Evolutionary conservation across 2,113 vertebrate genomes (phyloP).

Genomic region (Jaculus jaculus): DNA sequence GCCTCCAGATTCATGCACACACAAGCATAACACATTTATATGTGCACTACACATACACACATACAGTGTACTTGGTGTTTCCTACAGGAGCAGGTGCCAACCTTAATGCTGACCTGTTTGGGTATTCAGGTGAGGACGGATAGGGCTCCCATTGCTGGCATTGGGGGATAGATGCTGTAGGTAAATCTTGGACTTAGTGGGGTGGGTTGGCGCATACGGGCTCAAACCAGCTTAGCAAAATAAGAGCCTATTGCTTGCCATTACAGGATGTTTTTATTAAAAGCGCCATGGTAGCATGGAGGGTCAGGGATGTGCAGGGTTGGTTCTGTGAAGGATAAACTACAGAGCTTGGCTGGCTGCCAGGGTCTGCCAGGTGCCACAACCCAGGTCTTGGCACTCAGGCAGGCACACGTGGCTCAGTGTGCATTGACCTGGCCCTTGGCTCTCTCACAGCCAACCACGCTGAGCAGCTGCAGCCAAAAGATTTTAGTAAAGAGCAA

Average conservation of each 20-base stretch:
- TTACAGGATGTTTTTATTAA: conserved; percentile 73
- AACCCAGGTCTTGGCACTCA: background rate
- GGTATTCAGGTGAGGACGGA: background rate
- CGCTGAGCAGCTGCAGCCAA: conserved; percentile 77
- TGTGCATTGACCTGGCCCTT: conserved; percentile 50
- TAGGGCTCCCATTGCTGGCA: background rate
- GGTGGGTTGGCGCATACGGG: background rate
- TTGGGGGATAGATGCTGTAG: background rate
- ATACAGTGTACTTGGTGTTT: background rate
- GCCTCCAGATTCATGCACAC: background rate
- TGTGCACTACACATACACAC: background rate
- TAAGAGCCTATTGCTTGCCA: background rate
- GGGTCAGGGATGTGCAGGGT: conserved; percentile 69
- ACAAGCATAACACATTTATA: background rate
- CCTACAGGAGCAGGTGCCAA: background rate
- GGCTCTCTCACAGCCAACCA: conserved; percentile 26
- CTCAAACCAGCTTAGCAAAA: background rate
- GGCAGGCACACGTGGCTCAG: background rate
- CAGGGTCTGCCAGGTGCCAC: conserved; percentile 57
- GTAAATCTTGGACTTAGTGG: background rate
- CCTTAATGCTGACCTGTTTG: background rate
- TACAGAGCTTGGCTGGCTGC: conserved; percentile 58
- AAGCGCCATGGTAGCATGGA: conserved; percentile 20
- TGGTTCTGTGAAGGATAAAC: conserved; percentile 75
- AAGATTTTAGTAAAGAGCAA: conserved; percentile 76